A percentile compares a stretch with the other conserved stretches of the same genome.
phyloP scores from a whole-genome alignment of 1,140 invertebrate genomes.

The Leptopilina boulardi region DNA sequence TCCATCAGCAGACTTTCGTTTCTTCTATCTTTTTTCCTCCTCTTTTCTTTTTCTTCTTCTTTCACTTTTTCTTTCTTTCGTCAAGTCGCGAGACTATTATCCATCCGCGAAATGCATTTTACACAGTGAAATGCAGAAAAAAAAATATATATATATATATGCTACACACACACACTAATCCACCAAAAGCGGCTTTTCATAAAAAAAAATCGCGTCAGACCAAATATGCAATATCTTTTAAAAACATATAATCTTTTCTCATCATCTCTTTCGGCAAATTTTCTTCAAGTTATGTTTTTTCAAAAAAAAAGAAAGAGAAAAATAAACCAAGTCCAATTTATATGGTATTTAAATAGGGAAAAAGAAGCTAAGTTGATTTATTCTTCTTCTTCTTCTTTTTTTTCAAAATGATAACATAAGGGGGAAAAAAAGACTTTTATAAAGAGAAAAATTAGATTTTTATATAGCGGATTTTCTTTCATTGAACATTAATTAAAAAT shows the following conservation, averaged over 20 bases:
- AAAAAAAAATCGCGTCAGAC: constrained; percentile 41
- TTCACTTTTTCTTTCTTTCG: constrained; percentile 8
- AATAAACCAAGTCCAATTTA: no score
- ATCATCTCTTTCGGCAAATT: constrained; percentile 5
- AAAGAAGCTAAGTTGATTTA: no score
- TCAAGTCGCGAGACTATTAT: constrained; percentile 9
- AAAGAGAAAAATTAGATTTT: no score
- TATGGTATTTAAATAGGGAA: no score
- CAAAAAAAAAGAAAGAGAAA: no score
- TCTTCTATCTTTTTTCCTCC: background rate
- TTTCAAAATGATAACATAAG: no score
- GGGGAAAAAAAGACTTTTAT: no score
- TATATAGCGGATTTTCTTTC: no score
- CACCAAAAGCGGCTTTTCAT: constrained; percentile 37
- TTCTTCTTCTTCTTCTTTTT: no score
- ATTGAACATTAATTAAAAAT: no score
- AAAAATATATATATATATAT: no score
- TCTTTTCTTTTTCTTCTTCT: no score
- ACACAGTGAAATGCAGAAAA: constrained; percentile 28
- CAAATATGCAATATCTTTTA: constrained; percentile 34
- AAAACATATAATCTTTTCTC: constrained; percentile 19
- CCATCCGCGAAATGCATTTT: constrained; percentile 22
- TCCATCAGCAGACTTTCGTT: constrained; percentile 59
- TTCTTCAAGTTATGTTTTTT: constrained; percentile 11
- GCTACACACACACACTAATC: constrained; percentile 21